phyloP scores from a whole-genome alignment of 2,888 invertebrate genomes.

The Craniophora ligustri region DNA sequence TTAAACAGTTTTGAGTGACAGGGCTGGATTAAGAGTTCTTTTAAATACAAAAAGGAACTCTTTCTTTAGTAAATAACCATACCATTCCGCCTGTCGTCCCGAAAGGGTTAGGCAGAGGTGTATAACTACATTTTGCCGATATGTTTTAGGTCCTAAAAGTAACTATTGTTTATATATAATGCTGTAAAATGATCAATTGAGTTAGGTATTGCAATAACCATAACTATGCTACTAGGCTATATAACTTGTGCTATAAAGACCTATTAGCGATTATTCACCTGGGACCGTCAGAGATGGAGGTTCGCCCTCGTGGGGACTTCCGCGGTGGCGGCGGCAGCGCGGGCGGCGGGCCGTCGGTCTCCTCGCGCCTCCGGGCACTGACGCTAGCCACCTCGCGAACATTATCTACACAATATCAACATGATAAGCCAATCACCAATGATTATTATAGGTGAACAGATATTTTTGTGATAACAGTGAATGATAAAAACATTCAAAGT shows the following conservation, averaged over 20 bases:
- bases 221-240: no score
- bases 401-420: slow-evolving; percentile 72
- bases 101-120: no score
- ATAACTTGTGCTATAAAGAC: background rate
- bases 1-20: no score
- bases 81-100: no score
- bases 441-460: slow-evolving; percentile 27
- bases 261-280: slow-evolving; percentile 59
- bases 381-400: slow-evolving; percentile 67
- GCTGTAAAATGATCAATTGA: no score
- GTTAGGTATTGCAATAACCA: no score
- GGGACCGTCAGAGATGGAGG: slow-evolving; percentile 68
- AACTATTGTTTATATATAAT: no score
- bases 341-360: slow-evolving; percentile 78
- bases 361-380: slow-evolving; percentile 78
- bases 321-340: slow-evolving; percentile 83
- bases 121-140: no score
- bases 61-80: no score
- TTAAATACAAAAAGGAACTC: no score
- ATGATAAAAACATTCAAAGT: slow-evolving; percentile 27
- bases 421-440: slow-evolving; percentile 49
- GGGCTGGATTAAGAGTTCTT: no score
- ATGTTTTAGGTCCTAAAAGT: no score
- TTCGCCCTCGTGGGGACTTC: slow-evolving; percentile 73
- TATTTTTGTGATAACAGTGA: slow-evolving; percentile 27